These are phyloP conservation scores for Mayetiola destructor DNA, from an alignment of 2,888 invertebrate genomes.

Conservation along the genomic window DNA sequence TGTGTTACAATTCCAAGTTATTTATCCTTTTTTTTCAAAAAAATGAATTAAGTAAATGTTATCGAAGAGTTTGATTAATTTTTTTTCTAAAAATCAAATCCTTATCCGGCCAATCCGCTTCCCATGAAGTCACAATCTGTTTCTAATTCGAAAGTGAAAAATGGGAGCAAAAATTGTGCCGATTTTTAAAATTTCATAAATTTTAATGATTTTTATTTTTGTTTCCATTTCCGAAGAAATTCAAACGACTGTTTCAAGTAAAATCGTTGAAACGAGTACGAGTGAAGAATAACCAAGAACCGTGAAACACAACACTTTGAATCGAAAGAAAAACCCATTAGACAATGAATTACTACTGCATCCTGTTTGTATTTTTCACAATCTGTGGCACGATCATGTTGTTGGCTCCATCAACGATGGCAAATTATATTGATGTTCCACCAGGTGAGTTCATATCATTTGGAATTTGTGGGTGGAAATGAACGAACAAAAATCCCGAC, in stretches of 20 bases:
- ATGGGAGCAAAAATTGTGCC: too few species aligned
- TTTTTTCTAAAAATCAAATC: too few species aligned
- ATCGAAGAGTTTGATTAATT: too few species aligned
- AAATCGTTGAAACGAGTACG: neutral
- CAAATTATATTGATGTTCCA: constrained; percentile 8
- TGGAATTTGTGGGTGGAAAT: neutral
- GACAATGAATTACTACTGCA: constrained; percentile 9
- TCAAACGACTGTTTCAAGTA: neutral
- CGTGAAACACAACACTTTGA: neutral
- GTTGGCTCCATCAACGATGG: neutral
- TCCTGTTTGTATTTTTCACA: constrained; percentile 5
- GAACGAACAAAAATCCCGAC: neutral
- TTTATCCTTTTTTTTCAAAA: too few species aligned
- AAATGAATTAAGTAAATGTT: too few species aligned
- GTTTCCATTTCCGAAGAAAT: neutral
- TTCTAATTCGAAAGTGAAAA: too few species aligned
- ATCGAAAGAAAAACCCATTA: neutral
- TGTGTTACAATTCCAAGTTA: too few species aligned
- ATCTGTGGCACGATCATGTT: constrained; percentile 9
- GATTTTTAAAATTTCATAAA: too few species aligned
- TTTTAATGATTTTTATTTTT: neutral
- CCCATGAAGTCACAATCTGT: too few species aligned
- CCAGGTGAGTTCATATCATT: neutral
- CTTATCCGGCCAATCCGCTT: too few species aligned
- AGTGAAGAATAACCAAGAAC: neutral